These are phyloP conservation scores for Gymnocheta viridis DNA, from an alignment of 2,888 invertebrate species.

Conservation along the genomic window DNA sequence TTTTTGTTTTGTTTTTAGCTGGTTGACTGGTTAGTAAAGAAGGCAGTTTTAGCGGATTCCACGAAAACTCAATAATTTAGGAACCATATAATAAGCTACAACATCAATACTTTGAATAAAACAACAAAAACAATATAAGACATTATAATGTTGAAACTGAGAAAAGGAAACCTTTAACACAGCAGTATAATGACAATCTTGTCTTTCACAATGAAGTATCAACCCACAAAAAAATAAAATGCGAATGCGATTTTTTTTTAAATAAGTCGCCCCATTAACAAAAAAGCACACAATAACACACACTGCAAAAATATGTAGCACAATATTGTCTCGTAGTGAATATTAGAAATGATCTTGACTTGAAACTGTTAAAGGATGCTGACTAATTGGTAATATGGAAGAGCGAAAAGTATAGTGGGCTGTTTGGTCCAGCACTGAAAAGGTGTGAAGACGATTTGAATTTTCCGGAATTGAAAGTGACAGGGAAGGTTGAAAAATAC, in stretches of 20 bases:
- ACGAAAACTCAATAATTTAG: slow-evolving; percentile 76
- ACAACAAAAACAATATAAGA: not conserved
- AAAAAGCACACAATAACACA: not conserved
- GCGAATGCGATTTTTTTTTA: not conserved
- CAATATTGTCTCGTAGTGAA: not conserved
- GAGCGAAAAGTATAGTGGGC: too few species aligned
- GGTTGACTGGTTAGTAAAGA: not conserved
- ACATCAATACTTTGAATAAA: slow-evolving; percentile 11
- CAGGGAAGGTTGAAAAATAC: too few species aligned
- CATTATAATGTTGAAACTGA: not conserved
- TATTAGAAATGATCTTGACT: not conserved
- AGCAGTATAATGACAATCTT: not conserved
- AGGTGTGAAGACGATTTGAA: too few species aligned
- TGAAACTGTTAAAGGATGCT: not conserved
- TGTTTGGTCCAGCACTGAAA: not conserved
- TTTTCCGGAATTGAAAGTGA: not conserved
- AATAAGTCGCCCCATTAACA: too few species aligned
- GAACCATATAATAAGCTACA: slow-evolving; percentile 61
- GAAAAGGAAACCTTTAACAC: not conserved
- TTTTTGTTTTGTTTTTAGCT: slow-evolving; percentile 3
- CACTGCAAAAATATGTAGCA: not conserved
- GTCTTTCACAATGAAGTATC: not conserved
- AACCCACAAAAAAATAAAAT: not conserved
- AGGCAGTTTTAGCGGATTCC: slow-evolving; percentile 67
- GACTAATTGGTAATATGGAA: not conserved